Evolutionary conservation across 35 echinoderm and acorn worm species (phyloP), one percentile per base, ranked within the genome.

Genomic region (Diadema setosum): DNA sequence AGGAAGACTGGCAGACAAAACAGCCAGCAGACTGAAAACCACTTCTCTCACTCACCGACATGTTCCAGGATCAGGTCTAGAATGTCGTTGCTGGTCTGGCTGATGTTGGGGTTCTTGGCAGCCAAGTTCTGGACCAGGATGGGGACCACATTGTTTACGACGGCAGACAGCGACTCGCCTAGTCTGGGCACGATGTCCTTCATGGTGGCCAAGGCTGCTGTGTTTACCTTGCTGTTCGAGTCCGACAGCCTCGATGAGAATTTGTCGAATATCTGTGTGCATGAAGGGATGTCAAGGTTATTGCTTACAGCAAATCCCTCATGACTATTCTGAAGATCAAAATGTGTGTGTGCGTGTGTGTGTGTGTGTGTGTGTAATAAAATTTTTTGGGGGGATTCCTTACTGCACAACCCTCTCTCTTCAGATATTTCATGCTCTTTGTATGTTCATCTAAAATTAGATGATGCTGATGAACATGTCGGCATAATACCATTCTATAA

Each of bases 31-130:
- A n/a, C n/a, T n/a, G n/a, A n/a, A n/a, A n/a, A n/a, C n/a, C n/a
- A n/a, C n/a, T n/a, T n/a, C n/a, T n/a, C n/a, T 45, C 17, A 98
- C 96, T 89, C 61, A 98, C 96, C 96, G 58, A 98, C 82, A 91
- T 94, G 59, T 70, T 94, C 81, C 93, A 98, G 86, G 29, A 98
- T 88, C 27, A 84, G 45, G 74, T 98, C 96, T 43, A 98, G 70
- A 18, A 98, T 91, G 21, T 89, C 89, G 34, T 91, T 74, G 50
- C 88, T 98, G 14, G 83, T 98, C 65, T 99, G 86, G 40, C 75
- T 85, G 46, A 99, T 99, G 46, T 67, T 88, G 39, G 82, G 50
- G 70, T 99, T 99, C 83, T 99, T 99, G 20, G 89, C 91, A 18
- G 92, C 96, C 18, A 99, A 80, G 45, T 91, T 94, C 42, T 81